phyloP scores from a whole-genome alignment of 2,113 vertebrate species.

The Rostratula benghalensis region DNA sequence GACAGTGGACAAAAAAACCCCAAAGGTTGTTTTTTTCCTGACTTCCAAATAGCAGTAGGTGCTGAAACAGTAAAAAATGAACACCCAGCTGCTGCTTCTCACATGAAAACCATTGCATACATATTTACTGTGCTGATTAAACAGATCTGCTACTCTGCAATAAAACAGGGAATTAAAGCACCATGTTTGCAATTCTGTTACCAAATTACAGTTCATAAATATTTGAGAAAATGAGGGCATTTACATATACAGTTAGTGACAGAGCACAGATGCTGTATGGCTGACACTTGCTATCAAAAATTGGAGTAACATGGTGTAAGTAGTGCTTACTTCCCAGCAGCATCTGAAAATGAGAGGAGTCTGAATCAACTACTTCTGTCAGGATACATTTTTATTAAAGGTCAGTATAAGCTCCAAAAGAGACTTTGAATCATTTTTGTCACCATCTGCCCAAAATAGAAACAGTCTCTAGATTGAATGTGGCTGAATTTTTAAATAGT shows the following conservation, averaged over 20 bases:
- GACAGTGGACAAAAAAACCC: not conserved
- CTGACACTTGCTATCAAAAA: not conserved
- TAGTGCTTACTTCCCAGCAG: not conserved
- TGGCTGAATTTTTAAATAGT: not conserved
- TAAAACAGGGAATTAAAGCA: not conserved
- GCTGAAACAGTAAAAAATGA: not conserved
- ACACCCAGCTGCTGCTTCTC: not conserved
- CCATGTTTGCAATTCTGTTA: not conserved
- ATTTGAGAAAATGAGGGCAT: not conserved
- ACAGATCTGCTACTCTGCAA: not conserved
- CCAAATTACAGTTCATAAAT: not conserved
- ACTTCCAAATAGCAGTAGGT: not conserved
- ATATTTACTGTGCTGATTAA: constrained; percentile 10
- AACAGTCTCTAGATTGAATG: not conserved
- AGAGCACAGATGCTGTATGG: not conserved
- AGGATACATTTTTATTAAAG: constrained; percentile 43
- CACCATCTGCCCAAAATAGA: not conserved
- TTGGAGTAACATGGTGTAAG: not conserved
- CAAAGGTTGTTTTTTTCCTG: rapidly evolving
- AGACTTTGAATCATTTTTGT: not conserved
- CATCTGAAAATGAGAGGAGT: not conserved
- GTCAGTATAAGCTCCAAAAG: constrained; percentile 17
- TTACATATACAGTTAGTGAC: not conserved
- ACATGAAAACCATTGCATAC: not conserved
- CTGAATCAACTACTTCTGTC: not conserved